Evolutionary conservation across 2,113 vertebrate genomes (phyloP), one percentile per base, ranked within the genome.

Genomic region (Vulpes vulpes): DNA sequence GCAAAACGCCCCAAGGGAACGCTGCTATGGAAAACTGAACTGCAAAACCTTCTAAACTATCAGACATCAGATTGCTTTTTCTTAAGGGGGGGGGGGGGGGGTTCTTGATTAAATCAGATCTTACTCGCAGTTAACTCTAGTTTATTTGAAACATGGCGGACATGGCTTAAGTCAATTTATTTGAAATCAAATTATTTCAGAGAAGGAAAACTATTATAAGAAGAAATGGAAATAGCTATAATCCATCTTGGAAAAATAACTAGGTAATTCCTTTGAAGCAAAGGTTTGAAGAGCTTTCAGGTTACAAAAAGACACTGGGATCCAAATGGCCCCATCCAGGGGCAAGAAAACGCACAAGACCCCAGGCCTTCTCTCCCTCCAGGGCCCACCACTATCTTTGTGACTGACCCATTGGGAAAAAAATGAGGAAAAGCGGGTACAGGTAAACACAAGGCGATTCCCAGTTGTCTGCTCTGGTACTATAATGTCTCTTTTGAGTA

Each of bases 251-350:
- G 86, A 71, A 93, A 97, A 95, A 79, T 83, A 94, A 89, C 38
- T 16, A 96, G 93, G 89, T 85, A 79, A 91, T 69, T 53, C 89
- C 79, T 98, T 96, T 95, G 92, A 95, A 96, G 95, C 59, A 64
- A 85, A 93, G 57, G 73, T 89, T 89, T 86, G 76, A 97, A 96
- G 86, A 12, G 16, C 94, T 93, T 94, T 93, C 55, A 49, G 86
- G 49, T 38, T 85, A 92, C 43, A 86, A 55, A 64, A 89, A 43
- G 59, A 55, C 14, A 6, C 51, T 5, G 67, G 85, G 95, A 82
- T 95, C 78, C 73, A 43, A 89, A 92, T 7, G 78, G 67, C 89
- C 82, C 9, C 79, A 62, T 53, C n/a, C 22, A 19, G 11, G 0
- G 65, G 16, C 27, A 81, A 71, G 60, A 89, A 83, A 83, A 84